Base-by-base conservation (phyloP, 2,888 invertebrate species). In the Acleris literana region DNA sequence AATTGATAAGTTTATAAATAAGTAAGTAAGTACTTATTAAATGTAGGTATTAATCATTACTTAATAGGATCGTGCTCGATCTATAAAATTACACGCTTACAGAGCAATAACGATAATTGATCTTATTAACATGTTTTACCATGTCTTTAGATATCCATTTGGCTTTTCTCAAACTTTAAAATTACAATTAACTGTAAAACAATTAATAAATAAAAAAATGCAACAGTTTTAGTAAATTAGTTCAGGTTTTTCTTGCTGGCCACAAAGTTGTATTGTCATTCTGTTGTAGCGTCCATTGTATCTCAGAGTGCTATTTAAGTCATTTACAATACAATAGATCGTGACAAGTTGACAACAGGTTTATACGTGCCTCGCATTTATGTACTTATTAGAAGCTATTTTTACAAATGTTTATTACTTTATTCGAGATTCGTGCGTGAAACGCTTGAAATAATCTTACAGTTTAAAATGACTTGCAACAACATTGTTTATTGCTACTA, bases 281-380 rank as follows among this genome's bases (percentile, higher is more conserved):
- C 33, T 33, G 9, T 3, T 16, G 7, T 59, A 49, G 25, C 39
- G 18, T 46, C 64, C 46, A 59, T 64, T 54, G 59, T 53, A 53
- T 22, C 53, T 46, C 49, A 22, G 20, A 53, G n/a, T 44, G 18
- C 53, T 59, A 59, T 64, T 59, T 64, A 22, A 20, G 53, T 59
- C 48, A 59, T 64, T 59, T 29, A 43, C 59, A 54, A 59, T 59
- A 59, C 48, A 64, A 64, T 20, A 48, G 22, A 58, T 57, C 63
- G 57, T 33, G 33, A 33, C 33, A 33, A 33, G 33, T 33, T 57
- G 51, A 63, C 61, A 62, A 61, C 25, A 53, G 55, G 43, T 51
- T 56, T 43, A 56, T 56, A 43, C 52, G 58, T 56, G 49, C n/a
- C 44, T 43, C 20, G 43, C 20, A 20, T 56, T 9, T 56, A 56